A percentile compares a stretch with the other conserved stretches of the same genome.
These are phyloP conservation scores for Panzeria rudis DNA, from an alignment of 2,888 invertebrate species.

Conservation along the genomic window DNA sequence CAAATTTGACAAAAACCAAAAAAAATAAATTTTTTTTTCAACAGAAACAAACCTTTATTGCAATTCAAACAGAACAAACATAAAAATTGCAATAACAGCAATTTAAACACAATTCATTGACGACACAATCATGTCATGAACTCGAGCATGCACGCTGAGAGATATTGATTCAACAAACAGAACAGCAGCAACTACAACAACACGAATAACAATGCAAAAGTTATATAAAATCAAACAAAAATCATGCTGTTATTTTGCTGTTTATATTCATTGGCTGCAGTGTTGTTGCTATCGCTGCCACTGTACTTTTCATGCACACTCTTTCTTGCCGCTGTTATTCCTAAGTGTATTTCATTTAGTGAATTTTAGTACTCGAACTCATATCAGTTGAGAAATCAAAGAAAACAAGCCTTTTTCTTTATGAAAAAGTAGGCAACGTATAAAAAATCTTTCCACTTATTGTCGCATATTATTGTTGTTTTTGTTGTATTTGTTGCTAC, in stretches of 20 bases:
- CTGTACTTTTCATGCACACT: slow-evolving; percentile 10
- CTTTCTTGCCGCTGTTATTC: slow-evolving; percentile 17
- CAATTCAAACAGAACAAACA: slow-evolving; percentile 66
- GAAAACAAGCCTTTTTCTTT: slow-evolving; percentile 62
- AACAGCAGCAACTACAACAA: slow-evolving; percentile 24
- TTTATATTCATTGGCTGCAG: slow-evolving; percentile 39
- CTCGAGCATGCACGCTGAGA: slow-evolving; percentile 73
- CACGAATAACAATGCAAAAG: not conserved
- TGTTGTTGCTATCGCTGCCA: slow-evolving; percentile 31
- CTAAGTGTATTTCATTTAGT: slow-evolving; percentile 37
- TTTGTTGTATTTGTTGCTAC: slow-evolving; percentile 16
- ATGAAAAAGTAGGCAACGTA: not conserved
- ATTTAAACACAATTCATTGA: slow-evolving; percentile 74
- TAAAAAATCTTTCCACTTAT: slow-evolving; percentile 42
- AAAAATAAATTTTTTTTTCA: not conserved
- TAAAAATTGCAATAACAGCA: slow-evolving; percentile 73
- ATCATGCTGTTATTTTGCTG: slow-evolving; percentile 64
- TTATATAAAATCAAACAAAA: slow-evolving; percentile 40
- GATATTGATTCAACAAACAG: slow-evolving; percentile 54
- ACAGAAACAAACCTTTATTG: slow-evolving; percentile 60
- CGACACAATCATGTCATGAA: slow-evolving; percentile 75
- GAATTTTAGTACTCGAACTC: slow-evolving; percentile 44
- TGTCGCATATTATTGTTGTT: slow-evolving; percentile 39
- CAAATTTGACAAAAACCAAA: slow-evolving; percentile 28
- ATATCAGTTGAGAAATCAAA: slow-evolving; percentile 72